phyloP scores from a whole-genome alignment of 64 coral and sea anemone genomes.

The Dendrophyllia cribrosa region DNA sequence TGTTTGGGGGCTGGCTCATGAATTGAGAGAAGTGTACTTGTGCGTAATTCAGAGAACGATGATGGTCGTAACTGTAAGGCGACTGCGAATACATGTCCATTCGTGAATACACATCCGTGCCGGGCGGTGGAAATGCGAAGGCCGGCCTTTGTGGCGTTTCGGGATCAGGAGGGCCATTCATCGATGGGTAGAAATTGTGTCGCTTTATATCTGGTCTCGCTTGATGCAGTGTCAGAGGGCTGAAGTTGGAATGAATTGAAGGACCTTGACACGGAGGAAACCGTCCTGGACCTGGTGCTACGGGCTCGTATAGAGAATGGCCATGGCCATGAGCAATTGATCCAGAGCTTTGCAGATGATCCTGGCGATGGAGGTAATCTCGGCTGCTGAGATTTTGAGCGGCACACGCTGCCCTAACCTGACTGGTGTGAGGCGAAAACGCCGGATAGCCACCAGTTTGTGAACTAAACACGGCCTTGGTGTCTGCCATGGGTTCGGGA shows the following conservation, averaged over 20 bases:
- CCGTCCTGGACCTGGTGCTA: conserved; percentile 20
- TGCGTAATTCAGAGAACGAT: conserved; percentile 52
- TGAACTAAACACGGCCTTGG: conserved; percentile 49
- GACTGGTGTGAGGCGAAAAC: conserved; percentile 64
- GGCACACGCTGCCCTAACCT: conserved; percentile 61
- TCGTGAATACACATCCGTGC: conserved; percentile 33
- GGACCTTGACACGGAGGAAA: conserved; percentile 66
- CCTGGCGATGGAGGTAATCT: conserved; percentile 50
- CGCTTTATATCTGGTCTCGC: conserved; percentile 73
- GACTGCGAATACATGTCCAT: conserved; percentile 70
- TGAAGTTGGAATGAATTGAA: conserved; percentile 59
- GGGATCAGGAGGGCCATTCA: conserved; percentile 54
- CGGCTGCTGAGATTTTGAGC: conserved; percentile 37
- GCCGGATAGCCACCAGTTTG: conserved; percentile 47
- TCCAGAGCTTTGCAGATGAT: conserved; percentile 36
- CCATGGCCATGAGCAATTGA: conserved; percentile 50
- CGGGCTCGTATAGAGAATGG: conserved; percentile 55
- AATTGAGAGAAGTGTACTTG: conserved; percentile 74
- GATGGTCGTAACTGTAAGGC: conserved; percentile 62
- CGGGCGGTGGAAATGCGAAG: conserved; percentile 51
- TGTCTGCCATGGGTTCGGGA: conserved; percentile 59
- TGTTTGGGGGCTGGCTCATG: conserved; percentile 84
- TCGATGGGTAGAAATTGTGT: conserved; percentile 62
- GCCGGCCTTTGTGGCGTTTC: conserved; percentile 48
- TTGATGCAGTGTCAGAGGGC: conserved; percentile 67